Evolutionary conservation across 2,888 invertebrate genomes (phyloP).

Genomic region (Eugnorisma glareosa): DNA sequence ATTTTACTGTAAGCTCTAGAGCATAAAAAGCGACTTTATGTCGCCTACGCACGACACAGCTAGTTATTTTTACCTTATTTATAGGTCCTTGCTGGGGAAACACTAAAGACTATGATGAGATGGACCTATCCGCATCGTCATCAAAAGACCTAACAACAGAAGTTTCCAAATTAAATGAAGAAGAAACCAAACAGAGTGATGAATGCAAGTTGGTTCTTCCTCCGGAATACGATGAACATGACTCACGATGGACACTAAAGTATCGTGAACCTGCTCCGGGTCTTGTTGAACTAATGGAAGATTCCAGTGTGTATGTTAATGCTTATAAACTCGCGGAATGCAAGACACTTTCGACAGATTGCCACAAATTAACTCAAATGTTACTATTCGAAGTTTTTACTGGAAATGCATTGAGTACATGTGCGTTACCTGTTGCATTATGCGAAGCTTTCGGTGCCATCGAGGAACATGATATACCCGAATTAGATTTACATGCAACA

Average conservation of each 20-base stretch:
- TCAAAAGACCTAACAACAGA: too few relatives aligned
- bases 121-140: too few relatives aligned
- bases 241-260: constrained; percentile 36
- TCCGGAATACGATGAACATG: not conserved
- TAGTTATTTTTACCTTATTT: too few relatives aligned
- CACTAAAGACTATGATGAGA: too few relatives aligned
- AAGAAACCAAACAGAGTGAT: too few relatives aligned
- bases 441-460: too few relatives aligned
- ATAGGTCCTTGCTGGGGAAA: too few relatives aligned
- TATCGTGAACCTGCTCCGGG: not conserved
- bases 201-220: not conserved
- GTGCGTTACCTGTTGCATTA: not conserved
- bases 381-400: constrained; percentile 1
- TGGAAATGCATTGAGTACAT: not conserved
- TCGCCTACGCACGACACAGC: too few relatives aligned
- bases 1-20: too few relatives aligned
- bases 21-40: too few relatives aligned
- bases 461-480: not conserved
- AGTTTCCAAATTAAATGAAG: too few relatives aligned
- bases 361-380: not conserved
- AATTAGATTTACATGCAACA: constrained; percentile 1
- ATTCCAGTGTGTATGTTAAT: constrained; percentile 11
- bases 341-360: not conserved
- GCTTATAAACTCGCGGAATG: constrained; percentile 5
- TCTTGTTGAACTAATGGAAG: constrained; percentile 17